Evolutionary conservation across 2,888 invertebrate genomes (phyloP), one percentile per base, ranked within the genome.

Genomic region (Drosophila neutralis): DNA sequence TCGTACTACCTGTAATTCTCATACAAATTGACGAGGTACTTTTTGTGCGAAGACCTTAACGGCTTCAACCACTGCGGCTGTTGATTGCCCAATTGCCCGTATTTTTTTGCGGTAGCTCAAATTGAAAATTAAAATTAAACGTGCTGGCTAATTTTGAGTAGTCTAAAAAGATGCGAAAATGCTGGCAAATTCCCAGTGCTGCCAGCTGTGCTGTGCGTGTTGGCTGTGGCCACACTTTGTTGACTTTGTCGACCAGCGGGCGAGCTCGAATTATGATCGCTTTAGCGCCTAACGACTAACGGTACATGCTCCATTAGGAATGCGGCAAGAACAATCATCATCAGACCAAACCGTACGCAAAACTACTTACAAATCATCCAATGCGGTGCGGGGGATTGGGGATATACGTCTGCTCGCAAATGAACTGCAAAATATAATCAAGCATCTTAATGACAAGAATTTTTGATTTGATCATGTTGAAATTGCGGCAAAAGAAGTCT

Each of bases 261-360:
- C 62, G 45, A 38, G 49, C 49, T 56, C 76, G 79, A 80, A 77
- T 85, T 84, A 74, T 86, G 82, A 82, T 72, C 78, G 78, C 86
- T 84, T 82, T 84, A 74, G 69, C 74, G 83, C 78, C 76, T 85
- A 83, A 83, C 85, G 76, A 57, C 73, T 86, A 84, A 86, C 84
- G 84, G 84, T 82, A 76, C 54, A 59, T n/a, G 49, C 35, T 64
- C 69, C 78, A 79, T 79, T 79, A 79, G 78, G 73, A 52, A 48
- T 68, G 52, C 51, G 70, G 64, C 62, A 29, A 80, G 63, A 45
- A 83, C 71, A 76, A 84, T 84, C 84, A 84, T 83, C 84, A 84
- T 84, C 83, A 84, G 72, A 67, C 79, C 77, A 67, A 83, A 84
- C 73, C 62, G 62, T 72, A 71, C 63, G 80, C 82, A 78, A 76